Evolutionary conservation across 2,888 invertebrate species (phyloP), one percentile per base, ranked within the genome.

Genomic region (Monoplex corrugatus): DNA sequence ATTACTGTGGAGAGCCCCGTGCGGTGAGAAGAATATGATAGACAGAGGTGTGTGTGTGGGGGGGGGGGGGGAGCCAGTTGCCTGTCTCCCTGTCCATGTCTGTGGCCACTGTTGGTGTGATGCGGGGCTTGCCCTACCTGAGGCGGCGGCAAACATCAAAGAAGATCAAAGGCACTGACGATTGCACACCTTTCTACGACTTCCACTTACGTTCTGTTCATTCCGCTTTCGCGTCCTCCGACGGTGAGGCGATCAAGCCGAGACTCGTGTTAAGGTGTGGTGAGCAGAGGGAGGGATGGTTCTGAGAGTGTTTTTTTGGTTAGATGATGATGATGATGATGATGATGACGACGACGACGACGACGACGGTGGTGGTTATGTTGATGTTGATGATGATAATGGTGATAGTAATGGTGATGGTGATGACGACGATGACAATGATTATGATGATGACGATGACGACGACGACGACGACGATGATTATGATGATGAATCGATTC

Each of bases 111-210:
- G n/a, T 35, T 23, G 23, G 82, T 45, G 40, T 16, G 82, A 82
- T 82, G 82, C 82, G 82, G 82, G 82, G n/a, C n/a, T n/a, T n/a
- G n/a, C n/a, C 43, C 43, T 82, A 82, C 82, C 82, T 82, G 82
- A 82, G 43, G 38, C 10, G 23, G 82, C 45, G 82, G 82, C 82
- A 32, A n/a, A 82, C 44, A 82, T 82, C 45, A 82, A 82, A 82
- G 45, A 23, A n/a, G 82, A 82, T 82, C 45, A 82, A 82, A 82
- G 45, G 45, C 45, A 82, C n/a, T 45, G 44, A n/a, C 82, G 45
- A 43, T 2, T 28, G 32, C 82, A 44, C 45, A 45, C 45, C 45
- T 45, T 45, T 13, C 40, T 32, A 38, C 38, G 38, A 8, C 78
- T 78, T 68, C 68, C 16, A n/a, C 8, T 13, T n/a, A n/a, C n/a